phyloP scores from a whole-genome alignment of 2,113 vertebrate species.

The Eupsittula cactorum region DNA sequence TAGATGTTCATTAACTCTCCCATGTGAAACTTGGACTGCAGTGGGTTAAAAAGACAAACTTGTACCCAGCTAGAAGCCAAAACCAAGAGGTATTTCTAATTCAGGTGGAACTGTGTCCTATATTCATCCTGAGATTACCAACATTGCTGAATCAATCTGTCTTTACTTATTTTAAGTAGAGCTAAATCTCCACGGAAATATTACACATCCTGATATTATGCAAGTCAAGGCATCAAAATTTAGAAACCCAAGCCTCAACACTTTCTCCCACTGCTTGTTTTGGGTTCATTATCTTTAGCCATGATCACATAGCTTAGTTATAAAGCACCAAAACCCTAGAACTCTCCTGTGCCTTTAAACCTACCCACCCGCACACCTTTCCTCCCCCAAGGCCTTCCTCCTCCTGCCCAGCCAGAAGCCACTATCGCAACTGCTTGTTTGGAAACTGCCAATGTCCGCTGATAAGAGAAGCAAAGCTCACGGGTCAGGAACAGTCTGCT shows the following conservation, averaged over 20 bases:
- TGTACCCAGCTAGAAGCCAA: neutral
- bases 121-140: neutral
- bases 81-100: neutral
- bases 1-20: neutral
- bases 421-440: neutral
- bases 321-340: neutral
- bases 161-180: neutral
- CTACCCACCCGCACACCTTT: rapidly evolving
- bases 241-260: neutral
- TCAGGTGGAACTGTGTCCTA: neutral
- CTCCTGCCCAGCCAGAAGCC: neutral
- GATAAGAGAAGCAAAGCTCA: neutral
- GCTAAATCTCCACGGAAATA: neutral
- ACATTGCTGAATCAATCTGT: neutral
- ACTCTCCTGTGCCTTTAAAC: neutral
- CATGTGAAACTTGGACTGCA: neutral
- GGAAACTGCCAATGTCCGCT: neutral
- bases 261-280: neutral
- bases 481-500: neutral
- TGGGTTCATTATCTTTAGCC: neutral
- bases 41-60: neutral
- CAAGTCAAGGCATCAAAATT: neutral
- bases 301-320: neutral
- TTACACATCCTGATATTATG: rapidly evolving
- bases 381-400: neutral